A percentile compares a stretch with the other conserved stretches of the same genome.
These are phyloP conservation scores for Hemicrepidius hirtus DNA, from an alignment of 2,888 invertebrate genomes.

Conservation along the genomic window DNA sequence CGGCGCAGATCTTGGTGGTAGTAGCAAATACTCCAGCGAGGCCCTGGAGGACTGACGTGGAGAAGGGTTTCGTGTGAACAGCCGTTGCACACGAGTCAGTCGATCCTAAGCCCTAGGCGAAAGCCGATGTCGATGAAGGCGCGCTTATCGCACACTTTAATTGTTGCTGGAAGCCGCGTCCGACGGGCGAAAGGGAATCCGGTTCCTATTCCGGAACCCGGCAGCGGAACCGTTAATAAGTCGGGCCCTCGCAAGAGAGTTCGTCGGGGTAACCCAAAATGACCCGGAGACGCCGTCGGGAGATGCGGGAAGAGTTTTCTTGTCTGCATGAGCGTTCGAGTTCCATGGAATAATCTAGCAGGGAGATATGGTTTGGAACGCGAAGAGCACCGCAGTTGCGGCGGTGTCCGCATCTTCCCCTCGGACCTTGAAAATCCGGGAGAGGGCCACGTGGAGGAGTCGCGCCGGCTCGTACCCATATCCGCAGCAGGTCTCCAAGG, in stretches of 20 bases:
- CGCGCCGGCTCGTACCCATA: constrained; percentile 77
- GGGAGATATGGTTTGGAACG: constrained; percentile 69
- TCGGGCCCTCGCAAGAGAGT: constrained; percentile 71
- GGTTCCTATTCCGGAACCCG: constrained; percentile 78
- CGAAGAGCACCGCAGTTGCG: constrained; percentile 72
- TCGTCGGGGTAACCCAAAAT: constrained; percentile 73
- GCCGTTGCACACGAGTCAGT: constrained; percentile 76
- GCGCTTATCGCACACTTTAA: neutral
- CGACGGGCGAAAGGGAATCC: constrained; percentile 75
- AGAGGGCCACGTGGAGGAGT: constrained; percentile 64
- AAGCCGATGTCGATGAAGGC: constrained; percentile 71
- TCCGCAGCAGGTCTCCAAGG: constrained; percentile 86
- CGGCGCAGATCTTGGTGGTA: constrained; percentile 78
- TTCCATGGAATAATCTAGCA: constrained; percentile 74
- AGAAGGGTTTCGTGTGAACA: constrained; percentile 79
- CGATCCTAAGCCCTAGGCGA: constrained; percentile 76
- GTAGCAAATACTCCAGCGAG: constrained; percentile 83
- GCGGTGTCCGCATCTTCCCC: constrained; percentile 72
- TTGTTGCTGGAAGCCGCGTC: constrained; percentile 63
- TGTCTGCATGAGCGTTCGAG: constrained; percentile 75
- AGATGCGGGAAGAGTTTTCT: constrained; percentile 74
- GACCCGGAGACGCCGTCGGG: constrained; percentile 76
- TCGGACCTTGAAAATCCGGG: constrained; percentile 68
- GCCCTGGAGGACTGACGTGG: constrained; percentile 77
- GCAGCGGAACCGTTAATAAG: constrained; percentile 73